Base-by-base conservation (phyloP, 1,140 invertebrate species). In the Globodera rostochiensis region DNA sequence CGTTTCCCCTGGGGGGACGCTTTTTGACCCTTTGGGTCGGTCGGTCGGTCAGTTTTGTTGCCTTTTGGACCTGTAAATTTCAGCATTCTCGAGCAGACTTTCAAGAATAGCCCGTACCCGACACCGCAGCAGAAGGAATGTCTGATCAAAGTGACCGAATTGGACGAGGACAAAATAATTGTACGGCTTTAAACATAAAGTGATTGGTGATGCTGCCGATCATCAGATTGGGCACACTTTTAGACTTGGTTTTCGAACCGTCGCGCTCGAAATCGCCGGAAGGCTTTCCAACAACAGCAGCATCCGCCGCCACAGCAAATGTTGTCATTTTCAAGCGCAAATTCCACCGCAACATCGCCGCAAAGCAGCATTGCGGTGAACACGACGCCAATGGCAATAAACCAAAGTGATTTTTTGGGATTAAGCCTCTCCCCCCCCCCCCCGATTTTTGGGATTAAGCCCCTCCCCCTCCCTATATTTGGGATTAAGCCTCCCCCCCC, bases 151-250 rank as follows among this genome's bases (percentile, higher is more conserved):
- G 9, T 45, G 45, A 81, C 80, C 6, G 21, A 50, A 64, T 70
- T 81, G 74, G 80, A 81, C 71, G 80, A 81, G 46, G 80, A 81
- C 74, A 81, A 81, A 69, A 81, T 81, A 36, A 81, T 81, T 79
- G 80, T 81, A 69, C 25, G 50, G 15, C 36, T 36, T 36, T 36
- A 36, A 36, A 36, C 36, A 36, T 36, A 36, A 21, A 67, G 60
- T 21, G n/a, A 19, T 25, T 1, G 8, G 74, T 4, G 21, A n/a
- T 57, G n/a, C 67, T 3, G 36, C 9, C 46, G 67, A 69, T 11
- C 57, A 64, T 64, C 57, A 64, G 5, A 19, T 15, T 1, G 7
- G 8, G 53, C 6, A 6, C 21, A 46, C 36, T 82, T 81, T n/a
- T 36, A 82, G 81, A 82, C 80, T 7, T 82, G 81, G 81, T 82